These are phyloP conservation scores for Heliornis fulica DNA, from an alignment of 2,113 vertebrate species.

Conservation along the genomic window DNA sequence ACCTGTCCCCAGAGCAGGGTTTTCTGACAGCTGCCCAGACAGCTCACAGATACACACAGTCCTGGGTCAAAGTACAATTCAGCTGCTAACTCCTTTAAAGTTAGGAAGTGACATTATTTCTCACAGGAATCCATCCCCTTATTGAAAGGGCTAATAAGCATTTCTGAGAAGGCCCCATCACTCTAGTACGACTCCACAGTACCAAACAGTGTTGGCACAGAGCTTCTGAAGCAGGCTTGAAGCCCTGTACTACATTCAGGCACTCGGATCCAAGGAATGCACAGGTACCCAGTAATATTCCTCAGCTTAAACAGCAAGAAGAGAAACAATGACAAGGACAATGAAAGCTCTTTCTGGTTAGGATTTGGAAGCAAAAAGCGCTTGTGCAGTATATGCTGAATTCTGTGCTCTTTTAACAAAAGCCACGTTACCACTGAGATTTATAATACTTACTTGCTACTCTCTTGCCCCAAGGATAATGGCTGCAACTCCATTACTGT, in stretches of 20 bases:
- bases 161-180: neutral
- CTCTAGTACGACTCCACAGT: too few relatives aligned
- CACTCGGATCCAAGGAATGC: neutral
- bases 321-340: neutral
- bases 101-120: neutral
- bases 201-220: neutral
- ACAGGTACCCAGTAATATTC: neutral
- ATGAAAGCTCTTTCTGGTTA: neutral
- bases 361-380: neutral
- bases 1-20: neutral
- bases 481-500: slow-evolving; percentile 49
- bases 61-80: neutral
- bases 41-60: neutral
- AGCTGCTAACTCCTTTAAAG: neutral
- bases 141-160: neutral
- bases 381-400: neutral
- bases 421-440: neutral
- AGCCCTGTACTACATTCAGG: neutral
- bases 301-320: neutral
- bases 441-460: slow-evolving; percentile 48
- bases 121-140: neutral
- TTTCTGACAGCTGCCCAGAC: neutral
- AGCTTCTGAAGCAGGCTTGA: neutral
- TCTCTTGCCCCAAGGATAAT: slow-evolving; percentile 27
- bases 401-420: neutral